phyloP scores from a whole-genome alignment of 2,113 vertebrate species.

The Micromys minutus region DNA sequence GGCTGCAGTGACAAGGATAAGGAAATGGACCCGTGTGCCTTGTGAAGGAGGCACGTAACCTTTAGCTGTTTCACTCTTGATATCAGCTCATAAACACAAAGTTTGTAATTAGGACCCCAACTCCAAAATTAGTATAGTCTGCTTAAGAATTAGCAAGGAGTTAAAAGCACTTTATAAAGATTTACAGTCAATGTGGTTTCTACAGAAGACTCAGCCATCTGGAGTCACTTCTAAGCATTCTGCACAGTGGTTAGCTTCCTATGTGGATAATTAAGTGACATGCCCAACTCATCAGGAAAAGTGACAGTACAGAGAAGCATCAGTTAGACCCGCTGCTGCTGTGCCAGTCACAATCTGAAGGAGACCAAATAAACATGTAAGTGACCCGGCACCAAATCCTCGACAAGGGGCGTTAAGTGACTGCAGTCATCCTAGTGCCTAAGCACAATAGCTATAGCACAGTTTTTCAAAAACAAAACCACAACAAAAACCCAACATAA shows the following conservation, averaged over 20 bases:
- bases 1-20: neutral
- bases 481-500: neutral
- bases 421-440: neutral
- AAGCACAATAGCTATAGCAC: neutral
- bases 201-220: conserved; percentile 21
- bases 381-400: neutral
- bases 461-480: neutral
- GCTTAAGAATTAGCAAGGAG: conserved; percentile 37
- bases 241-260: conserved; percentile 16
- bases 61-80: conserved; percentile 26
- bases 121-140: conserved; percentile 2
- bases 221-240: conserved; percentile 10
- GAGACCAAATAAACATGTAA: neutral
- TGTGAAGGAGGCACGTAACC: neutral
- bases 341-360: neutral
- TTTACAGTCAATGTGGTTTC: conserved; percentile 38
- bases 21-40: neutral
- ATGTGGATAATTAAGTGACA: conserved; percentile 16
- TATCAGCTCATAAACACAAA: conserved; percentile 46
- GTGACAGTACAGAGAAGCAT: neutral
- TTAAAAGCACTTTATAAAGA: conserved; percentile 25
- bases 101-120: neutral
- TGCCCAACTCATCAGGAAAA: neutral
- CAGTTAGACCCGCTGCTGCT: neutral
- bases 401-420: neutral